Conservation (phyloP, 2,113 vertebrate genomes). For the Chloropsis cyanopogon region DNA sequence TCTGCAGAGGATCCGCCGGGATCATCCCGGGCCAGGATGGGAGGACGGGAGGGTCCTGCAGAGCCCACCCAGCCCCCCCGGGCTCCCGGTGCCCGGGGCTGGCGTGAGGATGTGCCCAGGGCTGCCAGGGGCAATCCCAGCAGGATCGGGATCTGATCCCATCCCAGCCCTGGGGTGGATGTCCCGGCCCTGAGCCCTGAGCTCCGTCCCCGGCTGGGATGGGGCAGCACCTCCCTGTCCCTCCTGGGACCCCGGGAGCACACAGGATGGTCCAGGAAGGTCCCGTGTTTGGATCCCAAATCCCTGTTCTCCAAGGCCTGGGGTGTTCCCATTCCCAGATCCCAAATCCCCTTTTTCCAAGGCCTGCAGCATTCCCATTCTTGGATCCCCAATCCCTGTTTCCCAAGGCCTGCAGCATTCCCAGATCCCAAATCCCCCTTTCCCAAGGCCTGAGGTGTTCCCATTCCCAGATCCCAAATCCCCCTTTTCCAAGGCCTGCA, state of each 20-base stretch:
- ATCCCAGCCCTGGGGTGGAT: no score
- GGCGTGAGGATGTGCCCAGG: neutral
- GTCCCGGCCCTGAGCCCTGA: neutral
- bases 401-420: no score
- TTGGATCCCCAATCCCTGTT: neutral
- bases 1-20: neutral
- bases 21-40: no score
- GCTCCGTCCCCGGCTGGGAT: neutral
- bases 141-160: neutral
- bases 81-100: accelerated
- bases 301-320: neutral
- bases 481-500: neutral
- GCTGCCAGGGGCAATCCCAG: neutral
- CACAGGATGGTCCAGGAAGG: neutral
- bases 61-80: neutral
- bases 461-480: neutral
- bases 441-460: neutral
- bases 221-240: neutral
- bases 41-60: no score
- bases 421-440: neutral
- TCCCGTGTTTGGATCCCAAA: neutral
- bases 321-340: neutral
- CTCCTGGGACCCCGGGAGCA: accelerated
- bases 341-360: conserved; percentile 58
- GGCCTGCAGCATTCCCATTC: neutral